phyloP scores from a whole-genome alignment of 2,797 vertebrate species.

The Diglossa cyanea region DNA sequence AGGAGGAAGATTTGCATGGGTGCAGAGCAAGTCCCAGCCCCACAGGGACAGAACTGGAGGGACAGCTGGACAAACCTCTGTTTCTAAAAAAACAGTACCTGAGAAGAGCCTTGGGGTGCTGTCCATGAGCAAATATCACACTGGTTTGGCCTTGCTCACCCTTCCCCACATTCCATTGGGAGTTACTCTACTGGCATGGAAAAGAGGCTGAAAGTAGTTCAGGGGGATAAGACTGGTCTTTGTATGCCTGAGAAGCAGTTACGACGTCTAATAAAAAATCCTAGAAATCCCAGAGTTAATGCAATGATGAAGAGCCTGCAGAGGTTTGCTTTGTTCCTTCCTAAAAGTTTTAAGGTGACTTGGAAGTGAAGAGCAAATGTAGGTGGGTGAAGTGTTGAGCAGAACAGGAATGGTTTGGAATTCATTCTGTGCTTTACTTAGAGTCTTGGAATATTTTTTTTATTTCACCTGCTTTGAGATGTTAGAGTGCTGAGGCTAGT shows the following conservation, averaged over 20 bases:
- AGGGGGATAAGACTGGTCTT: background rate
- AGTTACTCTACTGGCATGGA: background rate
- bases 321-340: background rate
- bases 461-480: background rate
- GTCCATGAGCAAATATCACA: fast-evolving
- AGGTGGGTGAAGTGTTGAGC: background rate
- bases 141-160: background rate
- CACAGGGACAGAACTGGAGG: background rate
- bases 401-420: background rate
- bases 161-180: fast-evolving
- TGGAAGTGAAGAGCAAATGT: background rate
- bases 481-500: background rate
- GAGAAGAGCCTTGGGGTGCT: background rate
- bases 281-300: background rate
- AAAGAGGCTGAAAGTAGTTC: background rate
- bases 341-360: background rate
- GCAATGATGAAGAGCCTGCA: background rate
- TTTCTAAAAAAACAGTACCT: background rate
- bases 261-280: background rate
- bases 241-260: background rate
- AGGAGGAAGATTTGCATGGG: background rate
- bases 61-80: background rate
- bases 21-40: background rate
- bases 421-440: background rate
- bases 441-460: background rate